These are phyloP conservation scores for Pantherophis guttatus DNA, from an alignment of 2,113 vertebrate species.

Conservation along the genomic window DNA sequence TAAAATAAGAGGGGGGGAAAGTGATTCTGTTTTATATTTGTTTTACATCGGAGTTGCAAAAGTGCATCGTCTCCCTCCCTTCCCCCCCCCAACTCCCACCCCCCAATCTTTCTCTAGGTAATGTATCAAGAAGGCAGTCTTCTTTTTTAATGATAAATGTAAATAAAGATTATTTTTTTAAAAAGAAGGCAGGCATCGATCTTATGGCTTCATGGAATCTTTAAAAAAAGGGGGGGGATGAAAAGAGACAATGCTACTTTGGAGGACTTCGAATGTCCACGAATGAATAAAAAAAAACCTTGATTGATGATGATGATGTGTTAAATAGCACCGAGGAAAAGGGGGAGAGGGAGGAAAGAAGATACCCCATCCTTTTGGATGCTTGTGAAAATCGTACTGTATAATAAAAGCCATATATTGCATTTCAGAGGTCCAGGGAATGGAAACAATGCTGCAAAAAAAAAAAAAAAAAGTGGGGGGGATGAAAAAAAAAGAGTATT, in stretches of 20 bases:
- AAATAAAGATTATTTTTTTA: no score
- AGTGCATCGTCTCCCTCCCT: neutral
- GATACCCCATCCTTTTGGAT: neutral
- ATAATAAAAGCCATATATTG: no score
- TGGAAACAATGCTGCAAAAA: neutral
- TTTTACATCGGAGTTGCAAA: neutral
- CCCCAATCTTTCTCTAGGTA: neutral
- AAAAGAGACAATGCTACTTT: neutral
- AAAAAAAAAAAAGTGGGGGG: neutral
- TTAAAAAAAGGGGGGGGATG: conserved; percentile 30
- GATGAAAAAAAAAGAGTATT: neutral
- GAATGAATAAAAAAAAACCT: neutral
- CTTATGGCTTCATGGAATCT: conserved; percentile 35
- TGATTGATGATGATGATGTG: conserved; percentile 5
- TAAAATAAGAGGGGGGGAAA: neutral
- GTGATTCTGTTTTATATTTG: neutral
- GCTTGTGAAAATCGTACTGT: neutral
- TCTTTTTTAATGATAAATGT: no score
- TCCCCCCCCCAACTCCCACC: neutral
- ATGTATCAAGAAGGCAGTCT: neutral
- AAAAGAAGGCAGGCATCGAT: conserved; percentile 1
- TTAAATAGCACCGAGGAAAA: no score
- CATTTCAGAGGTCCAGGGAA: neutral
- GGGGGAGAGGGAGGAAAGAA: neutral
- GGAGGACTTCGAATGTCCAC: neutral